Evolutionary conservation across 2,797 vertebrate species (phyloP).

Genomic region (Gallinago nigripennis): DNA sequence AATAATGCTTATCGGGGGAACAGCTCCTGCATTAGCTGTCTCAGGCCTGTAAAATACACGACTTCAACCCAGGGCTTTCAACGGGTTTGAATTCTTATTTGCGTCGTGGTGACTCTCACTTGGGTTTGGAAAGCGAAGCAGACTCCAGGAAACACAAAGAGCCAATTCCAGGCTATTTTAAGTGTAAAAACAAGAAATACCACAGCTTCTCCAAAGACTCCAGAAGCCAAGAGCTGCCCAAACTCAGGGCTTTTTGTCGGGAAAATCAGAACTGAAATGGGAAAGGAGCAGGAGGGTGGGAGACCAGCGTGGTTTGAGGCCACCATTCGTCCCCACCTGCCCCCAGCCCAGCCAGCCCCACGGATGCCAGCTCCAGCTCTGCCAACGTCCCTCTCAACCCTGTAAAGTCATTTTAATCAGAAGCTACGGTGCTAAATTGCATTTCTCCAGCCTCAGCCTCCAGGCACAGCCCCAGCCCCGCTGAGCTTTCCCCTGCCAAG

Average conservation of each 20-base stretch:
- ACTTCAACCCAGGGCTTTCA: not conserved
- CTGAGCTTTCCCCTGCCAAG: not conserved
- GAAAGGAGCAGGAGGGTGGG: not conserved
- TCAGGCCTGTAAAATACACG: not conserved
- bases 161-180: not conserved
- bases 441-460: not conserved
- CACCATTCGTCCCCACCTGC: fast-evolving
- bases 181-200: constrained; percentile 22
- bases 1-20: not conserved
- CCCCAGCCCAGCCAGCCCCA: not conserved
- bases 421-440: not conserved
- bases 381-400: not conserved
- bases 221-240: not conserved
- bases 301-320: not conserved
- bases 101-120: fast-evolving
- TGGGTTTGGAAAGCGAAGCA: not conserved
- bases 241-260: not conserved
- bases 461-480: not conserved
- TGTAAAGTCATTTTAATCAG: not conserved
- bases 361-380: not conserved
- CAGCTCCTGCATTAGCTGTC: not conserved
- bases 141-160: not conserved
- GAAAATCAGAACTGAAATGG: not conserved
- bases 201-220: not conserved
- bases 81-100: not conserved